Conservation (phyloP, 2,113 vertebrate genomes). For the Bombycilla garrulus region DNA sequence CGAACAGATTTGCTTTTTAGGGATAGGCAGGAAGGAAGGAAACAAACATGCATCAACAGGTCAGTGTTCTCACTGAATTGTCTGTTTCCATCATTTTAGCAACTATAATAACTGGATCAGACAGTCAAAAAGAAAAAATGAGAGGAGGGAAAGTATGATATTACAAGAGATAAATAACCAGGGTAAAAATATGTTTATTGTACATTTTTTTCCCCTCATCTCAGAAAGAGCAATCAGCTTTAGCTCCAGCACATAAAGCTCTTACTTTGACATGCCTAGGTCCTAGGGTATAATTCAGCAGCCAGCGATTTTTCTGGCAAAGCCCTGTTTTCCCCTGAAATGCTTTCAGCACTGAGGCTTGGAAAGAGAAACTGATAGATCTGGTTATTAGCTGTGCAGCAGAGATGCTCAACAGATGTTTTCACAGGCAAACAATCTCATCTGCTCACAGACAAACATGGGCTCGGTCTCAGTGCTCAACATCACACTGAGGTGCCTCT, state of each 20-base stretch:
- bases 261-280: background rate
- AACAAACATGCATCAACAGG: background rate
- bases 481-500: background rate
- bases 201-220: background rate
- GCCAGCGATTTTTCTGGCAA: conserved; percentile 9
- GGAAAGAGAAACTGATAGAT: background rate
- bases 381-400: background rate
- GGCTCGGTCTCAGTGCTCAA: background rate
- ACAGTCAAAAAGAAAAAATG: background rate
- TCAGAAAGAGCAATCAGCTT: background rate
- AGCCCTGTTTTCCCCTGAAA: background rate
- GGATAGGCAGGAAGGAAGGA: background rate
- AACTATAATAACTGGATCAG: background rate
- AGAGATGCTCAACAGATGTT: conserved; percentile 16
- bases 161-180: background rate
- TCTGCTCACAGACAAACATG: background rate
- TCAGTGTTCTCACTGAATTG: background rate
- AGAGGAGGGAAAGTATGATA: fast-evolving
- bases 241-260: background rate
- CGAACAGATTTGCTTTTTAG: background rate
- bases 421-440: background rate
- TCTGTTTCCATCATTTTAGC: background rate
- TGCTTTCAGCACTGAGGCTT: background rate
- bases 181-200: background rate
- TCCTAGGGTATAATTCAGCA: background rate